Conservation (phyloP, 2,888 invertebrate species). For the Cyclophora punctaria region DNA sequence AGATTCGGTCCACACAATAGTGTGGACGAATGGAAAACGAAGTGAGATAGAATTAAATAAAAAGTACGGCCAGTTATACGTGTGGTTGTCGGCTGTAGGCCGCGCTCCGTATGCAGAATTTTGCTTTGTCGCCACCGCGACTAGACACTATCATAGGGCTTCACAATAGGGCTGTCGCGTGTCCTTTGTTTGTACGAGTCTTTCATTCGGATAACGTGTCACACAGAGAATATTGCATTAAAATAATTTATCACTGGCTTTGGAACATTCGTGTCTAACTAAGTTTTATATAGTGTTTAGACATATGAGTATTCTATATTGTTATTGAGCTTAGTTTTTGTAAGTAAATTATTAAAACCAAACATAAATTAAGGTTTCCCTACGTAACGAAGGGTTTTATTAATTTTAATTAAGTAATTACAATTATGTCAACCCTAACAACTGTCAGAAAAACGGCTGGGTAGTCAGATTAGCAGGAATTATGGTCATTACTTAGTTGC, state of each 20-base stretch:
- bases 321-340: no score
- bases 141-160: constrained; percentile 50
- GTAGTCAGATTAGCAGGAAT: constrained; percentile 42
- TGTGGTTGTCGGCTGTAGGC: constrained; percentile 13
- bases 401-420: no score
- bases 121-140: constrained; percentile 32
- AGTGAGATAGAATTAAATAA: constrained; percentile 14
- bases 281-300: no score
- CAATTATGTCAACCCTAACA: no score
- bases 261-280: no score
- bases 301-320: background rate
- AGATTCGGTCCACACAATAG: background rate
- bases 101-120: constrained; percentile 8
- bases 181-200: constrained; percentile 13
- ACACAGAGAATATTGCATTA: background rate
- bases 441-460: constrained; percentile 20
- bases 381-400: no score
- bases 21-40: constrained; percentile 5
- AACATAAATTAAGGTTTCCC: no score
- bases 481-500: constrained; percentile 37
- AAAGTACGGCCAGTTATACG: constrained; percentile 17
- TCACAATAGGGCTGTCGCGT: constrained; percentile 35
- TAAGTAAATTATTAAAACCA: no score
- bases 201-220: constrained; percentile 7
- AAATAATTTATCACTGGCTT: no score